Base-by-base conservation (phyloP, 2,888 invertebrate species). In the Ochropleura plecta region DNA sequence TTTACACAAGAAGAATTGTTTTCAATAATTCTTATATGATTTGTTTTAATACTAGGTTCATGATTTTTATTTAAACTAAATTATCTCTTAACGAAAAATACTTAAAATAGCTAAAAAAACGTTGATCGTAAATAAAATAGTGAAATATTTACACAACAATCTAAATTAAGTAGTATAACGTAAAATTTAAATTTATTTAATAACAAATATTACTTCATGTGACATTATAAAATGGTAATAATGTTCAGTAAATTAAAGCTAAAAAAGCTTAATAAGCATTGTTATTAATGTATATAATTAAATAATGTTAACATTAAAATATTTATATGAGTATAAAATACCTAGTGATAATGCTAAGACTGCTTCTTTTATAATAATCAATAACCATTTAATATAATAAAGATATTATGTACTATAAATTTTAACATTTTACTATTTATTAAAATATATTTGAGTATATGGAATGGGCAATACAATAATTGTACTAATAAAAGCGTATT, bases 141-240 rank as follows among this genome's bases (percentile, higher is more conserved):
- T 88, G 89, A 93, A 92, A 90, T 96, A 96, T 96, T 94, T 96
- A 96, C 96, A 95, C 92, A 96, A 96, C 95, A 94, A 94, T 90
- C 88, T 91, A 92, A 92, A 90, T 87, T 91, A 92, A 90, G 90
- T 93, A 93, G 88, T 88, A 85, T 91, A 94, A 94, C 91, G 84
- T 94, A 94, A 93, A 94, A 92, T 93, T 87, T 91, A 91, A 88
- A 91, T 92, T 89, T 90, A 90, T 93, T 89, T 90, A 89, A 91
- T 95, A 95, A 95, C 95, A 95, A 93, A 86, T 89, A 88, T 88
- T 88, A 89, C 88, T 90, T 90, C 81, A 88, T 91, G 91, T 92
- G 89, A 89, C 91, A 89, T 89, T 90, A 86, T 60, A 83, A 90
- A 89, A 88, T 88, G 89, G 88, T 87, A 89, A 89, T 87, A 88